phyloP scores from a whole-genome alignment of 2,797 vertebrate species.

The Anguilla marmorata region DNA sequence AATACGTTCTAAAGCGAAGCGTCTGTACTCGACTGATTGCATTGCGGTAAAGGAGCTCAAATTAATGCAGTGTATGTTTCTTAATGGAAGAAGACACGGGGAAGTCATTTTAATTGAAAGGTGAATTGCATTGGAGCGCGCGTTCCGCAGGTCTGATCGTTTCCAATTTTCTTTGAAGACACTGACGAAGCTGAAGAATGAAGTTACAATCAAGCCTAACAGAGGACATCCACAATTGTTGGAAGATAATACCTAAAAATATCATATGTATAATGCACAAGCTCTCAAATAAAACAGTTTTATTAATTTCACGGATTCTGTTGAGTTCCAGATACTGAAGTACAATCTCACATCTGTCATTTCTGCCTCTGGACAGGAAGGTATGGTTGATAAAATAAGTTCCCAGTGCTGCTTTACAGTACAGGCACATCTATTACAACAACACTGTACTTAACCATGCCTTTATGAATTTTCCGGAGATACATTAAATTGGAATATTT shows the following conservation, averaged over 20 bases:
- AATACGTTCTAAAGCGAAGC: constrained; percentile 6
- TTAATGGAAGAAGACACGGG: constrained; percentile 12
- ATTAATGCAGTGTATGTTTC: constrained; percentile 8
- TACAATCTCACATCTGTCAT: too few relatives aligned
- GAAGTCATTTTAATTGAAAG: constrained; percentile 32
- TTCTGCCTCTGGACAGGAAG: too few relatives aligned
- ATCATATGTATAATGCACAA: too few relatives aligned
- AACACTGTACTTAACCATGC: too few relatives aligned
- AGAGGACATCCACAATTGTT: not conserved
- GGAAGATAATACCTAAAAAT: not conserved
- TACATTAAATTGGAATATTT: too few relatives aligned
- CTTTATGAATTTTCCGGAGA: too few relatives aligned
- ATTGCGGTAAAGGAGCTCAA: constrained; percentile 9
- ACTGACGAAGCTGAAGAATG: not conserved
- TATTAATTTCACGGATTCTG: too few relatives aligned
- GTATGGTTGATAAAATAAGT: too few relatives aligned
- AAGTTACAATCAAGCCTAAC: not conserved
- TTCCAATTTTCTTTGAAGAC: constrained; percentile 11
- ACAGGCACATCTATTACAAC: too few relatives aligned
- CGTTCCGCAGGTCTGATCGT: not conserved
- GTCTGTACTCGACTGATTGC: not conserved
- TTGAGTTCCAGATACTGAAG: too few relatives aligned
- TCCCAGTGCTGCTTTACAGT: too few relatives aligned
- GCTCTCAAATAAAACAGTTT: too few relatives aligned
- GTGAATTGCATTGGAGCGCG: constrained; percentile 3